Percentiles rank a stretch among this genome's conserved stretches.
Evolutionary conservation across 2,888 invertebrate genomes (phyloP).

Genomic region (Trissolcus brochymenae): DNA sequence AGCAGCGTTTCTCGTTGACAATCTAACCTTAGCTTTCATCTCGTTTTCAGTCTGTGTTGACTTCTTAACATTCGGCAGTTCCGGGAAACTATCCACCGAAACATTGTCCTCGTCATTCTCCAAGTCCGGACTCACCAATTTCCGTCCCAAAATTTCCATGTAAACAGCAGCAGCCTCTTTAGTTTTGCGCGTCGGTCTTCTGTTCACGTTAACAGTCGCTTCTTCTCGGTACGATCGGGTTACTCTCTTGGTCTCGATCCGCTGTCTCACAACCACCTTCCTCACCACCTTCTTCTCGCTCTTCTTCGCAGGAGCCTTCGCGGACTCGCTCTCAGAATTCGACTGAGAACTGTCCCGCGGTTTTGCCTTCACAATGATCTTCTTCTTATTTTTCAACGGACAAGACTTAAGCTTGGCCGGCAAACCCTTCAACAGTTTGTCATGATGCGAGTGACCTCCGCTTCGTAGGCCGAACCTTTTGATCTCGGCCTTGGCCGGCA

Average conservation of each 20-base stretch:
- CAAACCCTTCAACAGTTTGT: constrained; percentile 41
- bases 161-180: constrained; percentile 86
- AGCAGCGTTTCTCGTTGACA: constrained; percentile 67
- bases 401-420: constrained; percentile 59
- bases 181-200: constrained; percentile 82
- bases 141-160: constrained; percentile 85
- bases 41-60: constrained; percentile 81
- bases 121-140: constrained; percentile 81
- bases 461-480: constrained; percentile 70
- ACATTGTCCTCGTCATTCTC: constrained; percentile 80
- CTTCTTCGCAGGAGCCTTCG: constrained; percentile 24
- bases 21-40: constrained; percentile 77
- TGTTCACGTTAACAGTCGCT: constrained; percentile 56
- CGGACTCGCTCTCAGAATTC: constrained; percentile 52
- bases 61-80: constrained; percentile 81
- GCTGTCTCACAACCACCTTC: constrained; percentile 69
- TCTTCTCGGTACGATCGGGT: constrained; percentile 69
- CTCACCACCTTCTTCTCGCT: constrained; percentile 61
- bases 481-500: constrained; percentile 61
- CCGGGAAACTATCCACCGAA: constrained; percentile 83
- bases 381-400: constrained; percentile 62
- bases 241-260: constrained; percentile 71
- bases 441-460: constrained; percentile 58
- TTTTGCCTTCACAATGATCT: constrained; percentile 43
- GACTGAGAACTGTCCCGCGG: constrained; percentile 57